Evolutionary conservation across 2,888 invertebrate species (phyloP).

Genomic region (Punctoribates punctum): DNA sequence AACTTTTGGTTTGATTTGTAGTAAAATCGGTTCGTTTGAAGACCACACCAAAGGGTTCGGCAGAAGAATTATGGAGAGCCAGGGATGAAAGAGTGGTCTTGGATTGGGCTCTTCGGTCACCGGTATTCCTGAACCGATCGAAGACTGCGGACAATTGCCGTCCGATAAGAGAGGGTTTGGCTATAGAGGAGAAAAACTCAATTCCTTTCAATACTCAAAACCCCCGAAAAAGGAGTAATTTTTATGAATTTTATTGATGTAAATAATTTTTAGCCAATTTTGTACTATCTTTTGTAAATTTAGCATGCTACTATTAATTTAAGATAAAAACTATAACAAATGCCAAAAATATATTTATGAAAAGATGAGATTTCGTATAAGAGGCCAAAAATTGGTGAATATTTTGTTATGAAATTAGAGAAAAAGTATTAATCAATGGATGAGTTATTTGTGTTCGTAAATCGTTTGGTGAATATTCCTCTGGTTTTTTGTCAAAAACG

Average conservation of each 20-base stretch:
- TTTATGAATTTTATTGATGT: too few relatives aligned
- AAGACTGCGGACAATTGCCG: constrained; percentile 46
- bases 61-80: constrained; percentile 55
- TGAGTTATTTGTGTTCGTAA: too few relatives aligned
- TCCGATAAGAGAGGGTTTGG: constrained; percentile 47
- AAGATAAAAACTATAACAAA: too few relatives aligned
- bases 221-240: too few relatives aligned
- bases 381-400: too few relatives aligned
- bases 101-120: constrained; percentile 55
- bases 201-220: background rate
- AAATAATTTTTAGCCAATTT: too few relatives aligned
- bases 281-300: too few relatives aligned
- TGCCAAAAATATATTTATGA: too few relatives aligned
- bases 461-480: background rate
- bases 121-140: constrained; percentile 51
- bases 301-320: too few relatives aligned
- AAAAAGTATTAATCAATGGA: too few relatives aligned
- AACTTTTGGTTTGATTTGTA: constrained; percentile 21
- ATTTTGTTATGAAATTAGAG: too few relatives aligned
- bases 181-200: constrained; percentile 39
- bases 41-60: constrained; percentile 50
- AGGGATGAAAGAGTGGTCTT: constrained; percentile 58
- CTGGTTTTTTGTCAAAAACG: background rate
- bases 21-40: constrained; percentile 55
- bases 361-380: too few relatives aligned